These are phyloP conservation scores for Drosophila pachea DNA, from an alignment of 1,140 invertebrate genomes.

Conservation along the genomic window DNA sequence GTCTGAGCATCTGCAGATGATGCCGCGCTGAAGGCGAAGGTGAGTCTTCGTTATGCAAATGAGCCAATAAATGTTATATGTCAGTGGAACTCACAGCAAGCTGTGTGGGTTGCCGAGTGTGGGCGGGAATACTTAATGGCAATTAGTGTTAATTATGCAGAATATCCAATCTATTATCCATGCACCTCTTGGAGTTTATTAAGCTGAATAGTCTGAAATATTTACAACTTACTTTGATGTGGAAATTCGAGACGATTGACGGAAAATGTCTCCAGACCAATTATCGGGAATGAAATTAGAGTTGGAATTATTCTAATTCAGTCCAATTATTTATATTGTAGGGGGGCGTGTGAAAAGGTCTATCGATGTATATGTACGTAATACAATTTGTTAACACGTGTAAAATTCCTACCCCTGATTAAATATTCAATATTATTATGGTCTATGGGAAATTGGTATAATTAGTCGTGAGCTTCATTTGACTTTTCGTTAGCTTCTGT, in stretches of 20 bases:
- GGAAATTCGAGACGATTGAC: not conserved
- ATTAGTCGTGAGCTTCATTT: slow-evolving; percentile 9
- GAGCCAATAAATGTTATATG: slow-evolving; percentile 45
- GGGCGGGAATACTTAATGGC: slow-evolving; percentile 51
- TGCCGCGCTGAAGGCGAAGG: slow-evolving; percentile 41
- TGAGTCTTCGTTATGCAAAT: slow-evolving; percentile 63
- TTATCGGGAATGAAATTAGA: not conserved
- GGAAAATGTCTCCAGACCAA: not conserved
- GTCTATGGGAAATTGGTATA: slow-evolving; percentile 1
- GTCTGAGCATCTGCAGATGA: slow-evolving; percentile 47
- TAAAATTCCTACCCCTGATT: slow-evolving; percentile 18
- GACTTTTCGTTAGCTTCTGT: slow-evolving; percentile 16
- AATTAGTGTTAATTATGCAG: slow-evolving; percentile 45
- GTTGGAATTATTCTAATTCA: not conserved
- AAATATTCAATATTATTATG: not conserved
- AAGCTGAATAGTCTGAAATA: not conserved
- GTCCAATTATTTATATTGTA: too few relatives aligned
- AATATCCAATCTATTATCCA: slow-evolving; percentile 1
- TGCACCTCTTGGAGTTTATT: not conserved
- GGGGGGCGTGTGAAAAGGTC: too few relatives aligned
- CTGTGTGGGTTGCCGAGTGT: slow-evolving; percentile 1
- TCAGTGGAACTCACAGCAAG: slow-evolving; percentile 52
- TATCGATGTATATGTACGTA: not conserved
- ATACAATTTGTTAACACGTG: not conserved
- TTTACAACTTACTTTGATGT: not conserved